These are phyloP conservation scores for Coenonympha glycerion DNA, from an alignment of 2,888 invertebrate species.

Conservation along the genomic window DNA sequence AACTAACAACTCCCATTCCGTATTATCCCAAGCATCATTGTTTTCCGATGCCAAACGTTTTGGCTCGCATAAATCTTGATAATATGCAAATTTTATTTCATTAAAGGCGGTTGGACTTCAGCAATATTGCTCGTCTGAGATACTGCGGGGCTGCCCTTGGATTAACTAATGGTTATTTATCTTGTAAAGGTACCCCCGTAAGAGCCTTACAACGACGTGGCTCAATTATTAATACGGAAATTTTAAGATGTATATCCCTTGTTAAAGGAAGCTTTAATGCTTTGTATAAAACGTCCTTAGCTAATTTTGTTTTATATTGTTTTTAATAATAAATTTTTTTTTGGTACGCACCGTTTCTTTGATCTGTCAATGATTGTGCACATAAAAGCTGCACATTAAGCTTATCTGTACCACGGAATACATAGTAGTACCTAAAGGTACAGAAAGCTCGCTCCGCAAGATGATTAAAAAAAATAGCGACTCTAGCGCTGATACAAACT, in stretches of 20 bases:
- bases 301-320: slow-evolving; percentile 1
- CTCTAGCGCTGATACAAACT: no score
- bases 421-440: no score
- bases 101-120: slow-evolving; percentile 69
- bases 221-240: slow-evolving; percentile 50
- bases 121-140: slow-evolving; percentile 67
- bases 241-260: slow-evolving; percentile 18
- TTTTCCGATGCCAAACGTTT: slow-evolving; percentile 53
- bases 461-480: no score
- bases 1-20: slow-evolving; percentile 42
- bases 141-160: slow-evolving; percentile 63
- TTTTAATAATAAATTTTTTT: background rate
- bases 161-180: slow-evolving; percentile 76
- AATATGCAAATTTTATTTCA: slow-evolving; percentile 76
- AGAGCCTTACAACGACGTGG: slow-evolving; percentile 51
- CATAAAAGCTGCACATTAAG: no score
- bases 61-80: slow-evolving; percentile 65
- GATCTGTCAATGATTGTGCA: no score
- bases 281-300: background rate
- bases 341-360: no score
- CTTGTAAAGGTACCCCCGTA: slow-evolving; percentile 61
- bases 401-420: no score
- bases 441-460: no score
- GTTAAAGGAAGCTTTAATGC: slow-evolving; percentile 13
- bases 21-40: slow-evolving; percentile 54